Base-by-base conservation (phyloP, 2,797 vertebrate genomes). In the Pogonophryne albipinna region DNA sequence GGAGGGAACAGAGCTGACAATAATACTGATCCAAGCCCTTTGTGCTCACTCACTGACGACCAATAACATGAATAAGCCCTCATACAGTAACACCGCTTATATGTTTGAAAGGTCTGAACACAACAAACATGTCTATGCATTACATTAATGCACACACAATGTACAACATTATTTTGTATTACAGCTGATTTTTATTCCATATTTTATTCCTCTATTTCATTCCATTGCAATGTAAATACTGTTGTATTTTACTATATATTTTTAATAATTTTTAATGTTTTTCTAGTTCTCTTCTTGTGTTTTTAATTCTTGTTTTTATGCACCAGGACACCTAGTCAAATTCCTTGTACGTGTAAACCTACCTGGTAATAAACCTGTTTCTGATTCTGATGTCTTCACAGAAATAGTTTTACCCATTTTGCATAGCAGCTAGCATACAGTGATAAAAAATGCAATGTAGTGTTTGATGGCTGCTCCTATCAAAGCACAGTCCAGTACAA, bases 21-120 rank as follows among this genome's bases (percentile, higher is more conserved):
- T 44, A 65, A 56, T 15, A 53, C 66, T 71, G 53, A 80, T 68
- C 55, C 38, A 45, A 72, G 61, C 56, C 60, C 60, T 73, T 66
- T 16, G 38, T 42, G 31, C 41, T 66, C 61, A 66, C 47, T 49
- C 61, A 66, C 47, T 49, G 45, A 42, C 71, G 42, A 65, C 45
- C 31, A 41, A 63, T 52, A 31, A 46, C 50, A 51, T 46, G 50
- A 61, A 49, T 11, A 19, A 51, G n/a, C 23, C 20, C 31, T 71
- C 51, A 71, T 20, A 52, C 23, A 67, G 52, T 20, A 57, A 34
- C 55, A 66, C 27, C 27, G 55, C 42, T 38, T 6, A 38, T 17
- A 27, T 19, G 52, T 60, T 56, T 50, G 38, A 15, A 46, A 63
- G 53, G 49, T 17, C 55, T 55, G 4, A 34, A 27, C 42, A 67